A percentile compares a stretch with the other conserved stretches of the same genome.
These are phyloP conservation scores for Caenorhabditis angaria DNA, from an alignment of 2,888 invertebrate species.

Conservation along the genomic window DNA sequence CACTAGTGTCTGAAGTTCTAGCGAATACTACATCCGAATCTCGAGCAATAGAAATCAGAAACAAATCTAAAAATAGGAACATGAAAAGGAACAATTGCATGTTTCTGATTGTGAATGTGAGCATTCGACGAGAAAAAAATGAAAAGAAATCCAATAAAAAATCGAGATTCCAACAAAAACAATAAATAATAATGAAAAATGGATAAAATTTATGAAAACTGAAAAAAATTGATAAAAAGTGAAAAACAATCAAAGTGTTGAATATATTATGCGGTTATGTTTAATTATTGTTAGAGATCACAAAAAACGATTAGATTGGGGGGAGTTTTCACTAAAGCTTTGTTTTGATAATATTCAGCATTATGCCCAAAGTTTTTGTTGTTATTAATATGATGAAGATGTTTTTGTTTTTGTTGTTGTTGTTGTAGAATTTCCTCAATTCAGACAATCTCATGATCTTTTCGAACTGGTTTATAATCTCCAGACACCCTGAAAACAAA, in stretches of 20 bases:
- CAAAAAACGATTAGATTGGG: not conserved
- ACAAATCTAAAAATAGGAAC: no score
- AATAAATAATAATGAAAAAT: not conserved
- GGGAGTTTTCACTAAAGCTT: not conserved
- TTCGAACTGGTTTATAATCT: conserved; percentile 9
- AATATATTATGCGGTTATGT: conserved; percentile 4
- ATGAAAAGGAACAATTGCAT: no score
- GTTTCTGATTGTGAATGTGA: no score
- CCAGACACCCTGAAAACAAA: conserved; percentile 39
- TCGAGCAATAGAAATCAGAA: no score
- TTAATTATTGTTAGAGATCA: not conserved
- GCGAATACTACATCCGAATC: no score
- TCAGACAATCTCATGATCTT: not conserved
- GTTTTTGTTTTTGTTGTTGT: not conserved
- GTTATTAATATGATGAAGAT: not conserved
- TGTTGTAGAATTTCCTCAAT: not conserved
- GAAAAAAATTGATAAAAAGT: not conserved
- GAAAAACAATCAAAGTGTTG: not conserved
- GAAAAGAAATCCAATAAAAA: no score
- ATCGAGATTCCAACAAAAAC: not conserved
- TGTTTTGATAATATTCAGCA: not conserved
- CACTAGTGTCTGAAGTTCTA: no score
- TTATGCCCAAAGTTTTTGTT: not conserved
- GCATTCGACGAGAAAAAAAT: no score
- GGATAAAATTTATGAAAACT: not conserved